A percentile compares a stretch with the other conserved stretches of the same genome.
Evolutionary conservation across 2,888 invertebrate species (phyloP).

Genomic region (Ashinkailepas kermadecensis): DNA sequence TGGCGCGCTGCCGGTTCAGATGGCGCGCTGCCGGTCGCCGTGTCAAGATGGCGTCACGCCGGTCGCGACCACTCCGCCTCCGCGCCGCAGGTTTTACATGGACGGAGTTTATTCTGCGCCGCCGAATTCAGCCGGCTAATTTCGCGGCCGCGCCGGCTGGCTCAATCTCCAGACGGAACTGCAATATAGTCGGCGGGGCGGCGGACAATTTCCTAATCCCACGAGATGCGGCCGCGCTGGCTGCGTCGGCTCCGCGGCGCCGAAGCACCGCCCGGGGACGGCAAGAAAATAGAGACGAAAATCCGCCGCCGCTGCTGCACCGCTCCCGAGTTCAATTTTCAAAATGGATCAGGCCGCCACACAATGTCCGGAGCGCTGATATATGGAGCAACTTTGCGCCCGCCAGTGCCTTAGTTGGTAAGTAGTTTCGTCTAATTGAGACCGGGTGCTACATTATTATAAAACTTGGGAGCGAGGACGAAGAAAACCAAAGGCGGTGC

Average conservation of each 20-base stretch:
- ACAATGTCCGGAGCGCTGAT: constrained; percentile 7
- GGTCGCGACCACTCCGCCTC: neutral
- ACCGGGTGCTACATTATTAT: constrained; percentile 11
- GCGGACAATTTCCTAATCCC: constrained; percentile 20
- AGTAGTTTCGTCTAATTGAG: constrained; percentile 21
- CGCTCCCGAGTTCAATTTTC: neutral
- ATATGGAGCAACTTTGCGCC: constrained; percentile 13
- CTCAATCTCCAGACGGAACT: neutral
- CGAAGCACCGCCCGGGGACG: constrained; percentile 12
- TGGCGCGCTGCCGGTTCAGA: neutral
- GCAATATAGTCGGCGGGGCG: constrained; percentile 9
- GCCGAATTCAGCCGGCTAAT: neutral
- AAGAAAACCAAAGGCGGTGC: neutral
- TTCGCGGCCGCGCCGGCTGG: neutral
- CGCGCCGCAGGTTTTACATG: neutral
- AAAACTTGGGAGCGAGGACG: neutral
- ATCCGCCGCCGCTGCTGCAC: neutral
- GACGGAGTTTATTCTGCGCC: neutral
- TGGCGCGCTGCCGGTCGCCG: neutral
- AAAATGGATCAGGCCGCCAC: constrained; percentile 17
- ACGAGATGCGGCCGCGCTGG: neutral
- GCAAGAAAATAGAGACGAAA: constrained; percentile 10
- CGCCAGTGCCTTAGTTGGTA: constrained; percentile 3
- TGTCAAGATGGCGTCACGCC: constrained; percentile 9
- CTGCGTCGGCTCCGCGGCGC: neutral